A percentile compares a stretch with the other conserved stretches of the same genome.
These are phyloP conservation scores for Zaprionus gabonicus DNA, from an alignment of 1,140 invertebrate genomes.

Conservation along the genomic window DNA sequence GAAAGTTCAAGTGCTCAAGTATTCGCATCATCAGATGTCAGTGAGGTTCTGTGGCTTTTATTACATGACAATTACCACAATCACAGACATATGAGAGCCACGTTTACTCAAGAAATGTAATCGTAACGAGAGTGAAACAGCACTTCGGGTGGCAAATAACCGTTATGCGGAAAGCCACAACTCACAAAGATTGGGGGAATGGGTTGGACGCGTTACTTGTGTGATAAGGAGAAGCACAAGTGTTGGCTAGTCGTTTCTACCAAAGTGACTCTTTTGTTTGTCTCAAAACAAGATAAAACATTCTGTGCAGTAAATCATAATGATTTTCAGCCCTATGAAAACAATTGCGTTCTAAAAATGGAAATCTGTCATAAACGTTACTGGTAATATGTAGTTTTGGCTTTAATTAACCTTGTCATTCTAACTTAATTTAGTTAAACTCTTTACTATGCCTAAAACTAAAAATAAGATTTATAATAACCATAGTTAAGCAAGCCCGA, in stretches of 20 bases:
- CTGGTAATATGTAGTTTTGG: not conserved
- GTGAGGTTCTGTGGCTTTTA: slow-evolving; percentile 51
- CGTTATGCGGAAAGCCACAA: slow-evolving; percentile 46
- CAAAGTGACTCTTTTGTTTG: not conserved
- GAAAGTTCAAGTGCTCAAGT: slow-evolving; percentile 50
- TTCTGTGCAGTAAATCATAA: not conserved
- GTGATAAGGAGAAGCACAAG: not conserved
- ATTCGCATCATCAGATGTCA: slow-evolving; percentile 31
- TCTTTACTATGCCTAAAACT: not conserved
- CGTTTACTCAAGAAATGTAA: slow-evolving; percentile 42
- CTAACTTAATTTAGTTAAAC: not conserved
- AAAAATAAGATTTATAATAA: too few species aligned
- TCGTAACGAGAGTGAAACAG: slow-evolving; percentile 71
- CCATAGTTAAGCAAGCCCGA: too few species aligned
- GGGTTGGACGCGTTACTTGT: not conserved
- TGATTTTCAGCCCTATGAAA: not conserved
- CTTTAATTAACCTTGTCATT: not conserved
- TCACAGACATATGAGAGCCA: slow-evolving; percentile 64
- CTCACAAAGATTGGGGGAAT: slow-evolving; percentile 6
- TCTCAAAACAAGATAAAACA: not conserved
- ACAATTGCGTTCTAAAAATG: slow-evolving; percentile 1
- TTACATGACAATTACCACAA: slow-evolving; percentile 80
- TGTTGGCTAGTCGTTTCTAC: not conserved
- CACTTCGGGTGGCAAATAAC: slow-evolving; percentile 67
- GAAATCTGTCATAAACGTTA: not conserved